These are phyloP conservation scores for Peromyscus polionotus DNA, from an alignment of 2,113 vertebrate species.

Conservation along the genomic window DNA sequence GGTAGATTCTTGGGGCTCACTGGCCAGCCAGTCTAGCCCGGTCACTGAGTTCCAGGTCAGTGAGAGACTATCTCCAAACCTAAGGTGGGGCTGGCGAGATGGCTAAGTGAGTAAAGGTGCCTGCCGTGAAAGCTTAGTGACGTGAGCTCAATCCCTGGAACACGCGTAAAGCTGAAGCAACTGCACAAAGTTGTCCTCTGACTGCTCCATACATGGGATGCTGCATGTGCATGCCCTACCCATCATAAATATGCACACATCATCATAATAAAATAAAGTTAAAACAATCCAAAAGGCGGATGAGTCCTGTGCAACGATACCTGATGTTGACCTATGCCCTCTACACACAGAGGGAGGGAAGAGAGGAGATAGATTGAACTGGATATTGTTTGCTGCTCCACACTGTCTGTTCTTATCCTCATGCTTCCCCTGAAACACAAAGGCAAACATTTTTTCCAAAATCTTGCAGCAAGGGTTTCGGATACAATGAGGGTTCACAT, in stretches of 20 bases:
- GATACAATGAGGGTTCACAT: neutral
- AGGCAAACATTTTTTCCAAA: neutral
- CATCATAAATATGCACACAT: neutral
- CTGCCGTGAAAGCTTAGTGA: neutral
- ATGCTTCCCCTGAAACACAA: neutral
- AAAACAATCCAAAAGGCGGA: neutral
- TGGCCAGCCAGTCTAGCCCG: neutral
- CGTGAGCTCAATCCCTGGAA: neutral
- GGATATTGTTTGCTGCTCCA: neutral
- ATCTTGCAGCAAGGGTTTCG: slow-evolving; percentile 5
- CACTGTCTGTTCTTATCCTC: neutral
- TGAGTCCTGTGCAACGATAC: neutral
- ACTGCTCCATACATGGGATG: no score
- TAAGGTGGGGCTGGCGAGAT: neutral
- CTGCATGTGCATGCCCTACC: no score
- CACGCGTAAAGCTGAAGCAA: neutral
- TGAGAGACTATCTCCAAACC: neutral
- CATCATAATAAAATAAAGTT: neutral
- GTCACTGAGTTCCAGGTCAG: neutral
- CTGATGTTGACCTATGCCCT: neutral
- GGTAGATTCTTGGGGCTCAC: neutral
- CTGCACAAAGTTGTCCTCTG: neutral
- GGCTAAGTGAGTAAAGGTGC: neutral
- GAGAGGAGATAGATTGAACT: neutral
- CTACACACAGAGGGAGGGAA: no score